phyloP scores from a whole-genome alignment of 2,797 vertebrate species.

The Capromys pilorides region DNA sequence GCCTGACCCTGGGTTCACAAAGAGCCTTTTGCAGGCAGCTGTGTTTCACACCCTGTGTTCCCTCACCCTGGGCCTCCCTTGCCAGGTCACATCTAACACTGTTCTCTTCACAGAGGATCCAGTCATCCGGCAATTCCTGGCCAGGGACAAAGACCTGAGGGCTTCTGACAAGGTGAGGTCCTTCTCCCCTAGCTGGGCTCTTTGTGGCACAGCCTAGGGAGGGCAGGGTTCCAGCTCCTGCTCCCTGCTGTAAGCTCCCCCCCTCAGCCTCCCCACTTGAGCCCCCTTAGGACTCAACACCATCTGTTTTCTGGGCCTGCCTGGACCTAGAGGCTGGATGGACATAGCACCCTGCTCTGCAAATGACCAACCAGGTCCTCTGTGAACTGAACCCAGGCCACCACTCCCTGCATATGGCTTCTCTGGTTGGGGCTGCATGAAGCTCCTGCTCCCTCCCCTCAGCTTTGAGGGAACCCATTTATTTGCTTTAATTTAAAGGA shows the following conservation, averaged over 20 bases:
- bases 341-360: not conserved
- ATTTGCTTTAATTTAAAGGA: not conserved
- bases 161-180: conserved; percentile 49
- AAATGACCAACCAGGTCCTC: not conserved
- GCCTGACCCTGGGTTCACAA: not conserved
- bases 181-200: not conserved
- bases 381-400: not conserved
- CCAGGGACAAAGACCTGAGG: not conserved
- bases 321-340: not conserved
- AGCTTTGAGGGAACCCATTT: not conserved
- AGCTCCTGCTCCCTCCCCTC: not conserved
- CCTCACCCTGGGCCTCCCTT: not conserved
- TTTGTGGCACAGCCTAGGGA: not conserved
- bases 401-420: not conserved
- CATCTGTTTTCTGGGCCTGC: accelerated
- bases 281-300: not conserved
- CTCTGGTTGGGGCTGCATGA: not conserved
- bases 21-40: not conserved
- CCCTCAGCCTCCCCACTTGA: not conserved
- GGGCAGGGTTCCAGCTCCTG: not conserved
- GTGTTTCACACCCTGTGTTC: not conserved
- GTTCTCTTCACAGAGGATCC: conserved; percentile 53
- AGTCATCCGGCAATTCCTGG: not conserved
- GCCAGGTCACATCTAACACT: not conserved
- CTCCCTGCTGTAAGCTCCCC: not conserved